Evolutionary conservation across 1,140 invertebrate species (phyloP).

Genomic region (Nephila pilipes): DNA sequence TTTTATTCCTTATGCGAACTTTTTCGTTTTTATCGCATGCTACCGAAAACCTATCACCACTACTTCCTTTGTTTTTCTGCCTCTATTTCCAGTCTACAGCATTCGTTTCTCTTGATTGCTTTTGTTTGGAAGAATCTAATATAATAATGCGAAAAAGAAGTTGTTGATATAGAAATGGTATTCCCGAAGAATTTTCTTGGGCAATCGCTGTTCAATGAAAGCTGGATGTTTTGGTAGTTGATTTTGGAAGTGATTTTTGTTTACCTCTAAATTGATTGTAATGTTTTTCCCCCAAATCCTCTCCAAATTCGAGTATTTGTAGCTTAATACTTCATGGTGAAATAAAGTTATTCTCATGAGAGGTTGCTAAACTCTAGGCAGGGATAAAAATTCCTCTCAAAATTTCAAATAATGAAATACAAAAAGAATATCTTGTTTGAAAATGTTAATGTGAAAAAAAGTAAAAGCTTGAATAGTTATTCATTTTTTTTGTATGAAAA

Average conservation of each 20-base stretch:
- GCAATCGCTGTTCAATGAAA: not conserved
- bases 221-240: not conserved
- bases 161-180: not conserved
- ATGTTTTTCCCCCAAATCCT: too few species aligned
- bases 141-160: not conserved
- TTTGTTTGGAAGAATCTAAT: conserved; percentile 30
- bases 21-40: not conserved
- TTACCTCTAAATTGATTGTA: not conserved
- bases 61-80: not conserved
- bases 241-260: not conserved
- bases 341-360: too few species aligned
- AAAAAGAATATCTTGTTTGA: too few species aligned
- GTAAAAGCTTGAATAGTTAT: too few species aligned
- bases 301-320: too few species aligned
- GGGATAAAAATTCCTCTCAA: too few species aligned
- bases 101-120: conserved; percentile 51
- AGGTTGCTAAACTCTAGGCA: too few species aligned
- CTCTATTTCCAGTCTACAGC: not conserved
- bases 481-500: too few species aligned
- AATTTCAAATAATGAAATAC: too few species aligned
- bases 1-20: not conserved
- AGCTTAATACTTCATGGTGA: too few species aligned
- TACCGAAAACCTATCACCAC: conserved; percentile 11
- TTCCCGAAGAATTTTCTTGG: not conserved
- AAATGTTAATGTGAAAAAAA: too few species aligned